Evolutionary conservation across 1,140 invertebrate genomes (phyloP).

Genomic region (Antheraea pernyi): DNA sequence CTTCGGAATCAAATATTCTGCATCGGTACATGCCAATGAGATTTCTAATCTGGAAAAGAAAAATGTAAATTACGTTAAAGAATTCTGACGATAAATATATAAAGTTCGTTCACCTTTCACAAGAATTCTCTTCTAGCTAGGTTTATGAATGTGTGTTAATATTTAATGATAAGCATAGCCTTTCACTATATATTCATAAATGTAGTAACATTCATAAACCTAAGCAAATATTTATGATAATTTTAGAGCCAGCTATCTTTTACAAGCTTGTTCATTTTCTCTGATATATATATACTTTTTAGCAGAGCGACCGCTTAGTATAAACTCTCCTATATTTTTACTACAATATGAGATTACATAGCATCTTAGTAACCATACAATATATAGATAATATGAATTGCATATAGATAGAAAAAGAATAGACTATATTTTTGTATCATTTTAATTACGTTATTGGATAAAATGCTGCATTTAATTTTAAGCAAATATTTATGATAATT

Average conservation of each 20-base stretch:
- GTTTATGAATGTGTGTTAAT: background rate
- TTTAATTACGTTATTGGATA: too few species aligned
- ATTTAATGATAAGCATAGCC: background rate
- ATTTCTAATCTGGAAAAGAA: conserved; percentile 22
- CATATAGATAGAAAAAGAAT: too few species aligned
- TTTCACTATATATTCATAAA: too few species aligned
- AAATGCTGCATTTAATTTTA: too few species aligned
- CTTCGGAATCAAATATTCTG: conserved; percentile 31
- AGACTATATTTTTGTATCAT: too few species aligned
- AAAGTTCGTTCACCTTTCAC: too few species aligned
- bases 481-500: conserved; percentile 29
- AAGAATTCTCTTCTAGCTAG: background rate
- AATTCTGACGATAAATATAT: too few species aligned
- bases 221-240: conserved; percentile 28
- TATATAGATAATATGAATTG: too few species aligned
- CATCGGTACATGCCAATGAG: conserved; percentile 18
- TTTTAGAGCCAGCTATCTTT: conserved; percentile 21
- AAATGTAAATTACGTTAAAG: conserved; percentile 6
- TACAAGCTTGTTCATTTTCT: conserved; percentile 21
- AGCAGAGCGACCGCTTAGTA: background rate
- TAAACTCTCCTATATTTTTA: background rate
- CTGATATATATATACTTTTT: background rate
- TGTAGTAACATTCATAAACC: conserved; percentile 19
- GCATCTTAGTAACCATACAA: background rate
- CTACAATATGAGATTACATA: background rate